Evolutionary conservation across 2,888 invertebrate genomes (phyloP), one percentile per base, ranked within the genome.

Genomic region (Liopterus haemorrhoidalis): DNA sequence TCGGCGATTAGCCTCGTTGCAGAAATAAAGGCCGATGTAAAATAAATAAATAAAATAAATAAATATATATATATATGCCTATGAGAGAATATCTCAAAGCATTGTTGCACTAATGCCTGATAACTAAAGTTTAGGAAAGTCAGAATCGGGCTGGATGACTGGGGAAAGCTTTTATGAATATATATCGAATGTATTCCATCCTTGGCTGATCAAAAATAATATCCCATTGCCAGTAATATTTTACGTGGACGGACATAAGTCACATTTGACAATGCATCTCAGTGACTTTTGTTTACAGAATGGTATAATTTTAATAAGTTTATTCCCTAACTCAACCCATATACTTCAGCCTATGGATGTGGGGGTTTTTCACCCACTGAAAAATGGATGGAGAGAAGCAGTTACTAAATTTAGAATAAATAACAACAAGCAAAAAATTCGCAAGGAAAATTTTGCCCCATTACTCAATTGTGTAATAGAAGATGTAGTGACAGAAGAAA

Each of bases 101-200:
- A 44, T 62, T 19, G 50, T 51, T 5, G 27, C 44, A 30, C 53
- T 48, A 27, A 53, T 64, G 28, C 62, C 63, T 39, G 37, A 52
- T 49, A 55, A 51, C 8, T 70, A 66, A 66, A 59, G 59, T 27
- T 41, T 65, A 21, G 68, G 66, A 46, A 62, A 57, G 46, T 63
- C 64, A 3, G 66, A 69, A 9, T 61, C 50, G 37, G 67, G 67
- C 4, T 69, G 68, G 70, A 71, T 65, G 66, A 67, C 61, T 6
- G 51, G 57, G 2, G 61, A 62, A 51, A 59, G 56, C 3, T 68
- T 69, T 55, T 66, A 52, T 49, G 63, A 69, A 53, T 67, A 60
- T 49, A 57, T 67, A 3, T 54, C 59, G 5, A 64, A 66, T 51
- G 50, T 64, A 18, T 66, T 67, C 53, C 46, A 59, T 49, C 59